Base-by-base conservation (phyloP, 2,797 vertebrate genomes). In the Malacoctenus gilli region DNA sequence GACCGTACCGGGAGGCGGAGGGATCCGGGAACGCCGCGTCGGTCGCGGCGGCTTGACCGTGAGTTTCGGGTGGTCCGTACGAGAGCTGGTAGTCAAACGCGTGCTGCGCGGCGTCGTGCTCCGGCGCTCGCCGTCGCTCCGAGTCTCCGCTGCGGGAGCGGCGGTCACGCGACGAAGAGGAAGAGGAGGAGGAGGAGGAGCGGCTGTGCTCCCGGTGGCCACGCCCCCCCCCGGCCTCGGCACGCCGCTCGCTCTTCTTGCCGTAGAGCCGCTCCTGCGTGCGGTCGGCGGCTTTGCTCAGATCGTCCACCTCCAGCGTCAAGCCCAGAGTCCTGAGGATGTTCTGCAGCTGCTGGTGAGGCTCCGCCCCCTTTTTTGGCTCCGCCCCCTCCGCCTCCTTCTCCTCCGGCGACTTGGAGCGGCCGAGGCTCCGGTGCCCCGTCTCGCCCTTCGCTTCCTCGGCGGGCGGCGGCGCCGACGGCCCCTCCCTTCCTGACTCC, bases 211-310 rank as follows among this genome's bases (percentile, higher is more conserved):
- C 32, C 4, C 50, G 64, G 59, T 10, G 0, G 37, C 15, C 13
- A 2, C 3, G 28, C 9, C 34, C 50, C 1, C 32, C 10, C 3
- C 22, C 38, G 2, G 11, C 4, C 0, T 1, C 31, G 2, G 4
- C 7, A 1, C 12, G 13, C 2, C 6, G 13, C 5, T 63, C 50
- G 1, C 15, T 16, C 20, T 53, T 83, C 47, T 65, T 84, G 7
- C 87, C 85, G 2, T 85, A 86, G 6, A 89, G 59, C 60, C 87
- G 77, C 76, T 85, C 79, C 36, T 84, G 68, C 34, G 82, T 89
- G 8, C 82, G 68, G 35, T 80, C 70, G 8, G 73, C 34, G 3
- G 87, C 15, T 42, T 54, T 55, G 39, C 35, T 81, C 55, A 88
- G 49, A 49, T 88, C 87, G 0, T 87, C 81, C 11, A 25, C n/a